A percentile compares a stretch with the other conserved stretches of the same genome.
phyloP scores from a whole-genome alignment of 2,113 vertebrate genomes.

The Tupaia chinensis region DNA sequence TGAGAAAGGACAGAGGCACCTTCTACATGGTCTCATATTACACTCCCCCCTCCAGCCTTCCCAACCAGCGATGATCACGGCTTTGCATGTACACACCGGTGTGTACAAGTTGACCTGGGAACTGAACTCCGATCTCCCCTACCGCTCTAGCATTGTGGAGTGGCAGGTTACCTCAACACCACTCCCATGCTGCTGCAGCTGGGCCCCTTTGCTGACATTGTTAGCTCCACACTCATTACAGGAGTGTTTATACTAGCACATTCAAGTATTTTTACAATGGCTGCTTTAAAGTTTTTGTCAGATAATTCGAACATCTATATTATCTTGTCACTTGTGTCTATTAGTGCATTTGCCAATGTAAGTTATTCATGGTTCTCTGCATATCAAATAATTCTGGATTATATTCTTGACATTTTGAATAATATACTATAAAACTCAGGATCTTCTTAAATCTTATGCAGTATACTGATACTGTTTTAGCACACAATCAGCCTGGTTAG shows the following conservation, averaged over 20 bases:
- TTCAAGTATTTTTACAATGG: background rate
- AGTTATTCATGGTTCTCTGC: background rate
- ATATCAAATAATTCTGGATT: constrained; percentile 14
- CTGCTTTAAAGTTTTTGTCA: constrained; percentile 2
- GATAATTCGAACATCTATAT: background rate
- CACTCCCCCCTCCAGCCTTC: too few relatives aligned
- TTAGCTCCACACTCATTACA: background rate
- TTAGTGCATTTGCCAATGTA: background rate
- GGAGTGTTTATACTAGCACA: background rate
- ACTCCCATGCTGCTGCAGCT: too few relatives aligned
- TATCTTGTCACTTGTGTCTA: background rate
- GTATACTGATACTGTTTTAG: constrained; percentile 27
- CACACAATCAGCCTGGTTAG: background rate
- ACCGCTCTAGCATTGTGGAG: too few relatives aligned
- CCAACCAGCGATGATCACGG: too few relatives aligned
- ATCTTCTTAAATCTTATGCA: constrained; percentile 28
- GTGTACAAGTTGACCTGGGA: too few relatives aligned
- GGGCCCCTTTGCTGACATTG: background rate
- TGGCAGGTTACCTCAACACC: too few relatives aligned
- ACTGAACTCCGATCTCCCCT: too few relatives aligned
- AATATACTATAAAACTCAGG: background rate
- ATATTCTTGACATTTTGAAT: constrained; percentile 4
- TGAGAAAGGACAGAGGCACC: too few relatives aligned
- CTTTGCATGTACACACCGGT: too few relatives aligned
- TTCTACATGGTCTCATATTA: too few relatives aligned